Evolutionary conservation across 2,888 invertebrate genomes (phyloP).

Genomic region (Augochlorella aurata): DNA sequence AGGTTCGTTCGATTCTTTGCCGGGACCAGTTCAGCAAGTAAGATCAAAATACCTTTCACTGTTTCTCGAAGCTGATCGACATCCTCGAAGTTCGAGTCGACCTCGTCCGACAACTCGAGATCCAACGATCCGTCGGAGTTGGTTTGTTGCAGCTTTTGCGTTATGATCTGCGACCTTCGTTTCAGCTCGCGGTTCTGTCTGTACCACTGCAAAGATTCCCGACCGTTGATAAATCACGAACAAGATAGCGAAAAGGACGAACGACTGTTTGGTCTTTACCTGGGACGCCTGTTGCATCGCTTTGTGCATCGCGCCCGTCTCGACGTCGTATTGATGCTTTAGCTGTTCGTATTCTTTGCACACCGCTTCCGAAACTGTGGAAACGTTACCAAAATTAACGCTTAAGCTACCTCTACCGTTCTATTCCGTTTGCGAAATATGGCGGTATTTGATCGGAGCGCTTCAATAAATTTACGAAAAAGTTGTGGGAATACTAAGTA

Average conservation of each 20-base stretch:
- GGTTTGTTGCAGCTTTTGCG: slow-evolving; percentile 84
- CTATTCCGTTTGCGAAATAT: too few relatives aligned
- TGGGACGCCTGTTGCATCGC: slow-evolving; percentile 86
- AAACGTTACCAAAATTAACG: neutral
- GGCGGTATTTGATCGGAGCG: too few relatives aligned
- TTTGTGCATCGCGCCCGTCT: slow-evolving; percentile 89
- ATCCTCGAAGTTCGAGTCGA: slow-evolving; percentile 82
- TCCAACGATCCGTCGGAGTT: slow-evolving; percentile 83
- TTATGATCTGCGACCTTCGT: slow-evolving; percentile 86
- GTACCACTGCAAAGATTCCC: slow-evolving; percentile 85
- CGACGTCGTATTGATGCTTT: slow-evolving; percentile 89
- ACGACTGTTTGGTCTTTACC: slow-evolving; percentile 62
- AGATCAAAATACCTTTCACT: slow-evolving; percentile 81
- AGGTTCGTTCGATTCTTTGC: neutral
- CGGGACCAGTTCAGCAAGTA: neutral
- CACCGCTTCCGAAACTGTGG: slow-evolving; percentile 86
- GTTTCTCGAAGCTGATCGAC: slow-evolving; percentile 88
- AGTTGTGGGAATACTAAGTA: too few relatives aligned
- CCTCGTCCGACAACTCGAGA: slow-evolving; percentile 76
- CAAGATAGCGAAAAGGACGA: neutral
- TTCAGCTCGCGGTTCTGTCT: slow-evolving; percentile 89
- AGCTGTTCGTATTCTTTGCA: slow-evolving; percentile 90
- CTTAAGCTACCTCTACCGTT: too few relatives aligned
- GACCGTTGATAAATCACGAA: neutral
- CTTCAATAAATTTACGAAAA: too few relatives aligned